A percentile compares a stretch with the other conserved stretches of the same genome.
Conservation (phyloP, 2,113 vertebrate species). For the Notothenia rossii region DNA sequence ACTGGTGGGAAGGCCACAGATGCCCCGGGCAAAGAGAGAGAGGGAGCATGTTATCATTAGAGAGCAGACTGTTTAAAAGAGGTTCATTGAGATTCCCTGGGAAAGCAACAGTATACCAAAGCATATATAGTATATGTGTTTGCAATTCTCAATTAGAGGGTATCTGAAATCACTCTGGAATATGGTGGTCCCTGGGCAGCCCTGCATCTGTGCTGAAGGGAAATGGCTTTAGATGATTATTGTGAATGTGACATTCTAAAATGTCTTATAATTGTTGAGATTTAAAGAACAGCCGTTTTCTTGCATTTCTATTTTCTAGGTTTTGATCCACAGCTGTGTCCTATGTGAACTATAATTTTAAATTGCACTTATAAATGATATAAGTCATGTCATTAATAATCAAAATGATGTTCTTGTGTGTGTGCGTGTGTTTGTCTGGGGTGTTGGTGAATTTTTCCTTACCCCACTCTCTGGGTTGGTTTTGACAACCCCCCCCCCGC, state of each 20-base stretch:
- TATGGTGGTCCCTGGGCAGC: neutral
- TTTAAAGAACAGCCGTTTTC: neutral
- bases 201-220: neutral
- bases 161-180: neutral
- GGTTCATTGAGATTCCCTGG: constrained; percentile 57
- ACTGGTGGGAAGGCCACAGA: constrained; percentile 68
- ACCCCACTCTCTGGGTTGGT: no score
- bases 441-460: no score
- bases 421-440: neutral
- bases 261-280: neutral
- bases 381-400: no score
- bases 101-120: constrained; percentile 20
- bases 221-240: neutral
- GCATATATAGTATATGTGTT: no score
- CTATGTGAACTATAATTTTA: neutral
- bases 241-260: neutral
- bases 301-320: neutral
- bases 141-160: neutral
- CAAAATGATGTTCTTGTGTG: neutral
- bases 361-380: neutral
- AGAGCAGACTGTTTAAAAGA: constrained; percentile 43
- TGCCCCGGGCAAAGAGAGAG: constrained; percentile 46
- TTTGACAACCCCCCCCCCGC: no score
- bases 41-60: constrained; percentile 8
- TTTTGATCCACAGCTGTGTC: neutral